These are phyloP conservation scores for Tinea semifulvella DNA, from an alignment of 2,888 invertebrate genomes.

Conservation along the genomic window DNA sequence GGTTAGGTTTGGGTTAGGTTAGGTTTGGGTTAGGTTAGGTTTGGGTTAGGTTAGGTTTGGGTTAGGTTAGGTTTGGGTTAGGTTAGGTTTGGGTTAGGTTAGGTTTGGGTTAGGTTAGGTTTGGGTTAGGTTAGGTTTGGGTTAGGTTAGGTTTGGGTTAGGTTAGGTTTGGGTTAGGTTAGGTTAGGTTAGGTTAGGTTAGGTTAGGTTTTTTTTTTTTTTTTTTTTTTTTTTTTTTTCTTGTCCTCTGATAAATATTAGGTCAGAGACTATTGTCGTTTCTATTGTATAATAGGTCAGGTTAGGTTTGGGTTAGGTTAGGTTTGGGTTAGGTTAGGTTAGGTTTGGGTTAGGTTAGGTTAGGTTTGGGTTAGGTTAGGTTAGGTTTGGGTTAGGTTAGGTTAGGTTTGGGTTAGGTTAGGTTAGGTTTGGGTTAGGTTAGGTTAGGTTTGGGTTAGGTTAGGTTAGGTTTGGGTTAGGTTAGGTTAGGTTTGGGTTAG, in stretches of 20 bases:
- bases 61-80: slow-evolving; percentile 22
- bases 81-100: slow-evolving; percentile 23
- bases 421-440: too few relatives aligned
- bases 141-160: slow-evolving; percentile 24
- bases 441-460: too few relatives aligned
- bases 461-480: too few relatives aligned
- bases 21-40: background rate
- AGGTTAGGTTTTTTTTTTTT: slow-evolving; percentile 8
- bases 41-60: slow-evolving; percentile 16
- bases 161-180: slow-evolving; percentile 19
- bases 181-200: slow-evolving; percentile 8
- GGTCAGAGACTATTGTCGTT: too few relatives aligned
- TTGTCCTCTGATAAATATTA: too few relatives aligned
- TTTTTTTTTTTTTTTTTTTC: too few relatives aligned
- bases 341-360: slow-evolving; percentile 10
- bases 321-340: slow-evolving; percentile 4
- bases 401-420: background rate
- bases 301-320: slow-evolving; percentile 6
- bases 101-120: slow-evolving; percentile 23
- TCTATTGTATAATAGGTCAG: background rate
- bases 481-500: too few relatives aligned
- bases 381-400: background rate
- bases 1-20: slow-evolving; percentile 17
- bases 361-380: slow-evolving; percentile 1
- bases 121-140: slow-evolving; percentile 24